phyloP scores from a whole-genome alignment of 2,113 vertebrate species.

The Urocolius indicus region DNA sequence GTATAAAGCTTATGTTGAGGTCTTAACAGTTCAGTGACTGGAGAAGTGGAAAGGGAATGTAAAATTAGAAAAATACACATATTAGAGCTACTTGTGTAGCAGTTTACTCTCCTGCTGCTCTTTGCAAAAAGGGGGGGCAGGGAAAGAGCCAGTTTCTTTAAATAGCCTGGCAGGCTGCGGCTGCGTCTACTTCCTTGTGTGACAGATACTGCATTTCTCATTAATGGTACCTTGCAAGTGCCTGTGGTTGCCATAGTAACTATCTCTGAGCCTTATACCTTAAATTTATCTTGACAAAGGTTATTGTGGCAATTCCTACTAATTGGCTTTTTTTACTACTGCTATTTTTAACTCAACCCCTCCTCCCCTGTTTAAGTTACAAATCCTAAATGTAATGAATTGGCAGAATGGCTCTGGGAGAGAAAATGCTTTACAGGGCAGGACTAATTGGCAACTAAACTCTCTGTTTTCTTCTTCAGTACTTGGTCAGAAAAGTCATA shows the following conservation, averaged over 20 bases:
- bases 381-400: conserved; percentile 28
- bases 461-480: neutral
- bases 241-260: conserved; percentile 70
- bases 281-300: conserved; percentile 72
- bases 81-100: neutral
- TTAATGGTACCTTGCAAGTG: conserved; percentile 66
- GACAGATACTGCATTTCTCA: conserved; percentile 67
- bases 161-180: conserved; percentile 45
- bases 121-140: neutral
- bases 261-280: conserved; percentile 61
- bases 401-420: neutral
- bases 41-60: neutral
- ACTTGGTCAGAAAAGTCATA: neutral
- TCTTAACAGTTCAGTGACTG: neutral
- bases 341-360: conserved; percentile 55
- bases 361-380: conserved; percentile 3
- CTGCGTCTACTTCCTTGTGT: conserved; percentile 37
- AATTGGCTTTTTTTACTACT: conserved; percentile 39
- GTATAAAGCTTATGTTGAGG: neutral
- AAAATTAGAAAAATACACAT: neutral
- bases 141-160: conserved; percentile 22
- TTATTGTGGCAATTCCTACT: conserved; percentile 71
- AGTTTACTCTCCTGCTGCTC: neutral
- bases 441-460: neutral
- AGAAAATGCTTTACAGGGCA: neutral